Conservation (phyloP, 2,113 vertebrate genomes). For the Brachyhypopomus occidentalis region DNA sequence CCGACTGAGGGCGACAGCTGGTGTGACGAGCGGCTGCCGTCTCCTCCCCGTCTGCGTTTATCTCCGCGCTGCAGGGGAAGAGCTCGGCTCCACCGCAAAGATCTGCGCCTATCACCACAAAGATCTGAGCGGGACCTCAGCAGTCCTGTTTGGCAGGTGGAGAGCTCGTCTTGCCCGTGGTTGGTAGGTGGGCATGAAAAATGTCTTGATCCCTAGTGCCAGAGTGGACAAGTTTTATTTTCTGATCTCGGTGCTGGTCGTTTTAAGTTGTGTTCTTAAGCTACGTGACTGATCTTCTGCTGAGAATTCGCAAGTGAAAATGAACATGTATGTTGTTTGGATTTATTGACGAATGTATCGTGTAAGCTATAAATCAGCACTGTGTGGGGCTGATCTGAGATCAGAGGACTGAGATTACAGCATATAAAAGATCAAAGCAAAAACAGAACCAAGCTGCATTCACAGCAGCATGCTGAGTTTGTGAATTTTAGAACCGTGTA, state of each 20-base stretch:
- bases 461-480: conserved; percentile 1
- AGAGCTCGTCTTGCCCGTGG: neutral
- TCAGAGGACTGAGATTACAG: neutral
- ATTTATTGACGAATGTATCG: too few species aligned
- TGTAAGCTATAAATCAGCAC: too few species aligned
- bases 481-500: neutral
- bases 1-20: conserved; percentile 18
- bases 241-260: neutral
- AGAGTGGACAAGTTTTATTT: neutral
- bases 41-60: conserved; percentile 25
- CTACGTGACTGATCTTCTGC: too few species aligned
- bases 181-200: too few species aligned
- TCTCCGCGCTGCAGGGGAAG: neutral
- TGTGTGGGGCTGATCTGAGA: too few species aligned
- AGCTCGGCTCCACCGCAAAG: too few species aligned
- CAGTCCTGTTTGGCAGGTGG: neutral
- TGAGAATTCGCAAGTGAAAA: too few species aligned
- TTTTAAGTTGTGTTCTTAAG: neutral
- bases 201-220: too few species aligned
- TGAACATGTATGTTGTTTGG: too few species aligned
- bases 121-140: neutral
- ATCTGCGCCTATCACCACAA: neutral
- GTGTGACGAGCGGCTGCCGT: neutral
- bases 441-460: conserved; percentile 16
- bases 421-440: neutral